A percentile compares a stretch with the other conserved stretches of the same genome.
Evolutionary conservation across 2,888 invertebrate species (phyloP).

Genomic region (Hoplodrina ambigua): DNA sequence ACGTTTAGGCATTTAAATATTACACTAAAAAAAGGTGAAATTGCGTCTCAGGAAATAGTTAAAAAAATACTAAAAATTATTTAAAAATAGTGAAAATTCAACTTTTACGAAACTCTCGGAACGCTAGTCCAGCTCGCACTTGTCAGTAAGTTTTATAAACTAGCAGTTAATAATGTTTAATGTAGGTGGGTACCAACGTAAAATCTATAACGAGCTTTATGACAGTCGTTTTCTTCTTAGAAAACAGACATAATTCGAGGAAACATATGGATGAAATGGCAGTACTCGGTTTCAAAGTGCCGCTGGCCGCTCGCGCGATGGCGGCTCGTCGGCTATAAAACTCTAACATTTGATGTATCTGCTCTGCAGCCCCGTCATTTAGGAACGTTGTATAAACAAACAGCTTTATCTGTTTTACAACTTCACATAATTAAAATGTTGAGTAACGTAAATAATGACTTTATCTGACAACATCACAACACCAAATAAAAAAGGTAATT

Average conservation of each 20-base stretch:
- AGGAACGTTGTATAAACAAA: conserved; percentile 83
- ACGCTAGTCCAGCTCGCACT: neutral
- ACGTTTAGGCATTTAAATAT: too few species aligned
- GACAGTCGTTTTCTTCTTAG: conserved; percentile 87
- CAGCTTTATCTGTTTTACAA: conserved; percentile 82
- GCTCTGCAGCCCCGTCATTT: conserved; percentile 83
- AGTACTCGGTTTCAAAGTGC: conserved; percentile 88
- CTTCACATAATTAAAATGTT: conserved; percentile 74
- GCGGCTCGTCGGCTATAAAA: conserved; percentile 79
- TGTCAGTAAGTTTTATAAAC: conserved; percentile 79
- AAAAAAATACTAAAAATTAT: too few species aligned
- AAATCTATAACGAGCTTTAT: conserved; percentile 85
- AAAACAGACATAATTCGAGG: conserved; percentile 90
- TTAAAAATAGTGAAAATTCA: neutral
- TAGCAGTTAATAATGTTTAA: conserved; percentile 86
- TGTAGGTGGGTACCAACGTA: conserved; percentile 69
- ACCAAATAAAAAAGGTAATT: neutral
- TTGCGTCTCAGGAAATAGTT: too few species aligned
- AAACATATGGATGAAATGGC: conserved; percentile 89
- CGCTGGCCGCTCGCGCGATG: conserved; percentile 68
- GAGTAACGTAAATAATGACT: conserved; percentile 65
- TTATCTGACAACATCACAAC: conserved; percentile 36
- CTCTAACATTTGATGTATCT: conserved; percentile 84
- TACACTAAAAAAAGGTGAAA: too few species aligned
- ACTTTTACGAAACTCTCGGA: neutral